Conservation (phyloP, 1,140 invertebrate species). For the Bombus superbus region DNA sequence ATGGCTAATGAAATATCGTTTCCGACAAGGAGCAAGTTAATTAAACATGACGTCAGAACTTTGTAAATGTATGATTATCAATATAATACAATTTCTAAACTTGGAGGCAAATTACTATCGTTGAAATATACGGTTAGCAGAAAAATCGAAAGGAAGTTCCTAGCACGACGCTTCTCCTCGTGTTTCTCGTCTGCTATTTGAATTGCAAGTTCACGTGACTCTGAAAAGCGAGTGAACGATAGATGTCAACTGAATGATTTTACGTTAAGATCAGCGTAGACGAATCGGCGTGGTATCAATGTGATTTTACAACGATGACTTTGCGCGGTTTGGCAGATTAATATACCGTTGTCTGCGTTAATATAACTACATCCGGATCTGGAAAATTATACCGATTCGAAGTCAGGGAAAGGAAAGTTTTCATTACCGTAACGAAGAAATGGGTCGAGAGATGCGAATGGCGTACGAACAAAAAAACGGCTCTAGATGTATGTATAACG, state of each 20-base stretch:
- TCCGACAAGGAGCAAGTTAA: background rate
- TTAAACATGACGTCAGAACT: background rate
- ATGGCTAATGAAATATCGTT: background rate
- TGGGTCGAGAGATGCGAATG: constrained; percentile 25
- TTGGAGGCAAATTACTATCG: no score
- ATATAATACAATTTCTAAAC: background rate
- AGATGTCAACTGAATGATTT: background rate
- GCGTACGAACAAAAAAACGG: constrained; percentile 42
- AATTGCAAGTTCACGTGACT: background rate
- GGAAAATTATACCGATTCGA: no score
- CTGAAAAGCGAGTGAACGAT: background rate
- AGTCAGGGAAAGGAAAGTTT: no score
- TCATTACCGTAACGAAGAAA: background rate
- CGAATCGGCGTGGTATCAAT: background rate
- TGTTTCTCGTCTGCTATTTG: background rate
- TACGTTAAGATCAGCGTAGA: background rate
- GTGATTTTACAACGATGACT: background rate
- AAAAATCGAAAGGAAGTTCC: background rate
- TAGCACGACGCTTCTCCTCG: no score
- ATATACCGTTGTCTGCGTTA: no score
- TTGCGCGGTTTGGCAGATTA: no score
- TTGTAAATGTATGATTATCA: background rate
- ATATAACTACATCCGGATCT: no score
- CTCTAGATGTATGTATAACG: constrained; percentile 32
- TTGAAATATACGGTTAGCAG: no score